Base-by-base conservation (phyloP, 1,140 invertebrate genomes). In the Notospermus geniculatus region DNA sequence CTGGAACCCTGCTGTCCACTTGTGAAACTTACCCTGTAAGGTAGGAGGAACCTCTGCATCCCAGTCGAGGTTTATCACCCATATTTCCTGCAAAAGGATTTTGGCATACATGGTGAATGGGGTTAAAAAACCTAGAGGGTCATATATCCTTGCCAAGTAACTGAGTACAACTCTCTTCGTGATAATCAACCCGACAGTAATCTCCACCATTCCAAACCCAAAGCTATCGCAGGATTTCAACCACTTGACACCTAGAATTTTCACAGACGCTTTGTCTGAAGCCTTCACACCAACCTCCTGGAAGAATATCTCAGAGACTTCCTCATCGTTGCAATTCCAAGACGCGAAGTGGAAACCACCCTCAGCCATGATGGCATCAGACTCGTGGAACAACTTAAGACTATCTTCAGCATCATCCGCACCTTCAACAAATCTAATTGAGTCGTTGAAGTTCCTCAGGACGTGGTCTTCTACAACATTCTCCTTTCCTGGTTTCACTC, bases 361-460 rank as follows among this genome's bases (percentile, higher is more conserved):
- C 25, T 53, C 9, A 11, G 9, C 17, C 50, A 53, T 53, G 9
- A 53, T 53, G 22, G 11, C 9, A 22, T 53, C 11, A 9, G 50
- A 17, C 22, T 53, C 50, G 9, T 64, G 25, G 45, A 69, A 56
- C 9, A 80, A n/a, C 2, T 54, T 63, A n/a, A 17, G 76, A n/a
- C n/a, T n/a, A n/a, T n/a, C n/a, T n/a, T n/a, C n/a, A n/a, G n/a
- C n/a, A n/a, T n/a, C 71, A 1, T 73, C 30, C 0, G 63, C 64
- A 4, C 83, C 32, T 7, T 36, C 15, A 15, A 36, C 32, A 36
- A 36, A 36, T 36, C 15, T 36, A 15, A 36, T 15, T 7, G 32
- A 7, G 5, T 36, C 32, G 5, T 36, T 36, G 32, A 36, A 36
- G 32, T 36, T 15, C 4, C 32, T 7, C 32, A 36, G 15, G 5